Base-by-base conservation (phyloP, 2,113 vertebrate genomes). In the Lophotis ruficrista region DNA sequence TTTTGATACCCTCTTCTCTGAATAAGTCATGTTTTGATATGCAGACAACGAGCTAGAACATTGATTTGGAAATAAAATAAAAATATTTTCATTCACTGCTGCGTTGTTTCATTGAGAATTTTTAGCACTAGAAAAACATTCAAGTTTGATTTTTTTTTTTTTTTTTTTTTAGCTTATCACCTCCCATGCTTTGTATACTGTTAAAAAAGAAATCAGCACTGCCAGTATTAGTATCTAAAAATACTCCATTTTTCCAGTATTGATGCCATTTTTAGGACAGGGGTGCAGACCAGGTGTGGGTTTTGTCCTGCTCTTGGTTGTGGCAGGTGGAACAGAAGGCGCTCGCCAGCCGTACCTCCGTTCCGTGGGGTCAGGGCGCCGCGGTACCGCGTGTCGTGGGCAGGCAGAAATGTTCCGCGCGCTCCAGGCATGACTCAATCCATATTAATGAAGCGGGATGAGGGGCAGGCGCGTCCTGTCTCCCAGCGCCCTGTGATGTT, bases 351-450 rank as follows among this genome's bases (percentile, higher is more conserved):
- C 54, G 50, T 45, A 7, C 66, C 65, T 33, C 41, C 28, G 0
- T 27, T 37, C n/a, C 60, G 41, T 9, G 50, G 21, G 78, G 11
- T 25, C 19, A 2, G 70, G 76, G 5, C 3, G 0, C 4, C 8
- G 56, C 1, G 13, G 6, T 60, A 3, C 10, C 28, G 0, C 10
- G 1, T 62, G 9, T 33, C 5, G 1, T 4, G 35, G 76, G 8
- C 24, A 3, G 0, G 3, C 41, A 61, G 57, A 14, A 16, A 4
- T 5, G 41, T 6, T 41, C 64, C 31, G 37, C 0, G 25, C 37
- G 51, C 54, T 72, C 76, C 76, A 57, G 47, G 5, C 1, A 0
- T 66, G 77, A 56, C 51, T 56, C 57, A 12, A 17, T 28, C 54
- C 9, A 1, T 53, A 3, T 21, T 60, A 62, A 38, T 57, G 50